Percentiles rank a stretch among this genome's conserved stretches.
Evolutionary conservation across 2,113 vertebrate species (phyloP).

Genomic region (Glaucomys volans): DNA sequence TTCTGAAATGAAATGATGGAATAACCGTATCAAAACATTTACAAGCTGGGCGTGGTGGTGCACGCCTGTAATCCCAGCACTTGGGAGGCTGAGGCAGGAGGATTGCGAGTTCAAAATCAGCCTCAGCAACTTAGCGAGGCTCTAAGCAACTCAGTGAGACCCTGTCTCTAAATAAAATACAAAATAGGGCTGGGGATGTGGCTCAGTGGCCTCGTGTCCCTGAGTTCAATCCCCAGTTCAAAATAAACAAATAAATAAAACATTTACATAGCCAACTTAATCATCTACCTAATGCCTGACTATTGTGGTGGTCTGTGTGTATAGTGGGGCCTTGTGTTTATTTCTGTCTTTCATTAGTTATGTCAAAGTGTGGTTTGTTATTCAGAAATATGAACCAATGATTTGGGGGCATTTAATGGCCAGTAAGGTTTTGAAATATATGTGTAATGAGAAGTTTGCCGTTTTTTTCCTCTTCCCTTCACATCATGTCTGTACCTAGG

Average conservation of each 20-base stretch:
- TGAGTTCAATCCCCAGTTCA: no score
- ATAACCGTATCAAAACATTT: background rate
- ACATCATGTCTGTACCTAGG: background rate
- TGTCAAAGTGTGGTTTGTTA: background rate
- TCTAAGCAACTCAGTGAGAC: no score
- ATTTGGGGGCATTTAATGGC: background rate
- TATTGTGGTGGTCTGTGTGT: background rate
- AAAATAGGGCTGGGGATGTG: no score
- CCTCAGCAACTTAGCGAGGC: no score
- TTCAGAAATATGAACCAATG: constrained; percentile 40
- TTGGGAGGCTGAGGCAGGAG: no score
- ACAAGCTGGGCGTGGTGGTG: no score
- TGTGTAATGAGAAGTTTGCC: background rate
- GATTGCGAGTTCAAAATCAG: no score
- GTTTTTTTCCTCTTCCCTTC: background rate
- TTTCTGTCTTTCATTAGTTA: background rate
- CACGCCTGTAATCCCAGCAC: no score
- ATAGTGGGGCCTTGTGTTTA: background rate
- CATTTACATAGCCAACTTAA: background rate
- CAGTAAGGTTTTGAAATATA: background rate
- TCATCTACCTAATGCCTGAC: background rate
- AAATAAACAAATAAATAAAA: no score
- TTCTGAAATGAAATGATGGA: background rate
- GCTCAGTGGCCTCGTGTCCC: no score
- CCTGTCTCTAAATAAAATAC: no score